Base-by-base conservation (phyloP, 2,113 vertebrate genomes). In the Hemibagrus wyckioides region DNA sequence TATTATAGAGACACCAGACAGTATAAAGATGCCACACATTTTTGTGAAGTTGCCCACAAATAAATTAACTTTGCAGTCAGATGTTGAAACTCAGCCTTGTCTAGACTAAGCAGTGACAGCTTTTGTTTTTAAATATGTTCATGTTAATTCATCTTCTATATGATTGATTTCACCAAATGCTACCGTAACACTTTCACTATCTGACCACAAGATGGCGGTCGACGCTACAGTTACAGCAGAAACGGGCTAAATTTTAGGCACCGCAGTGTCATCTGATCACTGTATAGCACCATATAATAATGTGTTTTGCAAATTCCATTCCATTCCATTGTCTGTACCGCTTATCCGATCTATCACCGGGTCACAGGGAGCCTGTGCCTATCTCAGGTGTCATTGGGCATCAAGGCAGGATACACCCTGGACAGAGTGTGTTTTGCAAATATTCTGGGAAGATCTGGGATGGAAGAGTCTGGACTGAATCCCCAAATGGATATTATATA, bases 161-260 rank as follows among this genome's bases (percentile, higher is more conserved):
- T n/a, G n/a, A n/a, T n/a, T n/a, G n/a, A n/a, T n/a, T n/a, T n/a
- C n/a, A n/a, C n/a, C n/a, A n/a, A n/a, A n/a, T n/a, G n/a, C 10
- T 25, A 41, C 36, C 4, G 23, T 48, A 67, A 67, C 54, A 73
- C 11, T 65, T 86, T 54, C 30, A 1, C n/a, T 33, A 87, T 15
- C 41, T 36, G 23, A 75, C 89, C 91, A 88, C 86, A 67, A 92
- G 91, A 89, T 88, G 91, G 82, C 90, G 28, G 44, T 65, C 50
- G 30, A 71, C 54, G 73, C 61, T 75, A 28, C 36, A 15, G 36
- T 28, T 63, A 61, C 54, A 41, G 13, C 6, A 44, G 28, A 54
- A 33, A 9, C 41, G 2, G 36, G 8, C 2, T 21, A 33, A 75
- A 44, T 25, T 44, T 5, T 44, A 14, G 71, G 39, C 71, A 44